Conservation (phyloP, 2,797 vertebrate genomes). For the Falco biarmicus region DNA sequence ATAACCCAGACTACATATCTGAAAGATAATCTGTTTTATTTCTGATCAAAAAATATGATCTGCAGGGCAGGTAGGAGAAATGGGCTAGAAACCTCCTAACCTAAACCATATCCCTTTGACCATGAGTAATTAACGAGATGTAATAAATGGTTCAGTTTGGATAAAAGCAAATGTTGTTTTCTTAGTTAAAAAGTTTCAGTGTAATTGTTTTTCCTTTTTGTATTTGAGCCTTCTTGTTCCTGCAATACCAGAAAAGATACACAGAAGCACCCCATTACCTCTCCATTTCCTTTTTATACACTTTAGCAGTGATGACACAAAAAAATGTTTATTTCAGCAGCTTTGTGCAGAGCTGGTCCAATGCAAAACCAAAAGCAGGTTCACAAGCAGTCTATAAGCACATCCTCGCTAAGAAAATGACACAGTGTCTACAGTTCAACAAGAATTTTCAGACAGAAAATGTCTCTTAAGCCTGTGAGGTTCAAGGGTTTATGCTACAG, state of each 20-base stretch:
- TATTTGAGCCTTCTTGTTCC: background rate
- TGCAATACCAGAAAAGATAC: background rate
- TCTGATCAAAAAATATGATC: background rate
- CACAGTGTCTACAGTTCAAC: background rate
- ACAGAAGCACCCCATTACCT: background rate
- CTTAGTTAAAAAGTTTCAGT: background rate
- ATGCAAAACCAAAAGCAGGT: background rate
- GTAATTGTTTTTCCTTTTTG: background rate
- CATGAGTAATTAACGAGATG: background rate
- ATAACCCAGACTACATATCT: background rate
- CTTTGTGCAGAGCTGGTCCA: background rate
- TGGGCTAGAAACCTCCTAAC: background rate
- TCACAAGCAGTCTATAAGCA: background rate
- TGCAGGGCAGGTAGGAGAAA: background rate
- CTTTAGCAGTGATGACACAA: fast-evolving
- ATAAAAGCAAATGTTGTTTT: background rate
- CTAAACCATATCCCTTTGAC: background rate
- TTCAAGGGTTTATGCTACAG: background rate
- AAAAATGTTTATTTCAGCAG: background rate
- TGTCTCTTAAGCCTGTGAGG: background rate
- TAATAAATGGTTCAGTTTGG: background rate
- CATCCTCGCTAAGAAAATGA: background rate
- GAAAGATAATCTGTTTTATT: background rate
- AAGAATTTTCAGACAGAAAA: background rate
- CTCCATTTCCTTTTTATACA: background rate